Conservation (phyloP, 1,140 invertebrate genomes). For the Kradibia gibbosae region DNA sequence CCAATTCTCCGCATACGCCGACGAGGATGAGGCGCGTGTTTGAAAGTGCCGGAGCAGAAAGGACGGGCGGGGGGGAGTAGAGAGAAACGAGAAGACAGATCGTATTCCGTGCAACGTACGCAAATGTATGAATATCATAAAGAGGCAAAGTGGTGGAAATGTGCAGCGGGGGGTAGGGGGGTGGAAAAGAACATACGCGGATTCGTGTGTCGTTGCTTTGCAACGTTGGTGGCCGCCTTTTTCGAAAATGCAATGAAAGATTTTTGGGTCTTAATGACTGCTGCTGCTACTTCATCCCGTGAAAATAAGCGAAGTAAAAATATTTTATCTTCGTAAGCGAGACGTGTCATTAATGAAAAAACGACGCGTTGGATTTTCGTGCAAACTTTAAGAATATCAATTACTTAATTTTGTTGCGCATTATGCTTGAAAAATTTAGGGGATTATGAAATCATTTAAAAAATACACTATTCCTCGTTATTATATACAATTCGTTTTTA, state of each 20-base stretch:
- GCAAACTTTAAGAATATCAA: no score
- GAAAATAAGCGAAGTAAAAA: no score
- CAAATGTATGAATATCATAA: slow-evolving; percentile 43
- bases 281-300: background rate
- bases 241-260: background rate
- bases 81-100: background rate
- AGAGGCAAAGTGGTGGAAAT: background rate
- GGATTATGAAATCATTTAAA: no score
- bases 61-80: background rate
- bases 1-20: background rate
- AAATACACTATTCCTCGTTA: no score
- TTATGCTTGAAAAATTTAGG: no score
- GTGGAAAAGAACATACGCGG: background rate
- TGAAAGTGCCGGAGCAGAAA: background rate
- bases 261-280: background rate
- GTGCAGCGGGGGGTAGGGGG: background rate
- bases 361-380: no score
- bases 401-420: no score
- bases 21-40: background rate
- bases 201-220: background rate
- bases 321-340: no score
- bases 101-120: slow-evolving; percentile 24
- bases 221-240: background rate
- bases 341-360: no score
- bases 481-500: background rate